These are phyloP conservation scores for Eulemur rufifrons DNA, from an alignment of 2,113 vertebrate genomes.

Conservation along the genomic window DNA sequence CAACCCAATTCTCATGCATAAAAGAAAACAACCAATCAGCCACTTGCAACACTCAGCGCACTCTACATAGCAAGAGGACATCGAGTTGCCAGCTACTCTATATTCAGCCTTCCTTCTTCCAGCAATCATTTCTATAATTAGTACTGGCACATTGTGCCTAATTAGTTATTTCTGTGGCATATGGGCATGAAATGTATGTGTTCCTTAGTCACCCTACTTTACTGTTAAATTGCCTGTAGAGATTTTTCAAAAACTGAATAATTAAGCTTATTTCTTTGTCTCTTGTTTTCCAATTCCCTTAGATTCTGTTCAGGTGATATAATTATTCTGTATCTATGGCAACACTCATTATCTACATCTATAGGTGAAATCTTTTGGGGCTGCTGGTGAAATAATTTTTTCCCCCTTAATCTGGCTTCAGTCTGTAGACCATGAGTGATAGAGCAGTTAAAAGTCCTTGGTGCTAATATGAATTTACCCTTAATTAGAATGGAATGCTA, in stretches of 20 bases:
- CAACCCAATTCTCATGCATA: slow-evolving; percentile 48
- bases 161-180: slow-evolving; percentile 74
- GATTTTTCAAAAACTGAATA: slow-evolving; percentile 68
- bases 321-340: slow-evolving; percentile 64
- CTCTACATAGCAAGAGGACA: slow-evolving; percentile 20
- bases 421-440: neutral
- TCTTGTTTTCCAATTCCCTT: slow-evolving; percentile 64
- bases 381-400: neutral
- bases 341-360: slow-evolving; percentile 51
- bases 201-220: slow-evolving; percentile 61
- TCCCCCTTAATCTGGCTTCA: slow-evolving; percentile 38
- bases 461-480: slow-evolving; percentile 1
- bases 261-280: slow-evolving; percentile 70
- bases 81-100: slow-evolving; percentile 38
- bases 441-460: neutral
- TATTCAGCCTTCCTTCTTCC: slow-evolving; percentile 62
- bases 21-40: slow-evolving; percentile 50
- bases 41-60: slow-evolving; percentile 2
- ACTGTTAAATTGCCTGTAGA: slow-evolving; percentile 67
- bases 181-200: slow-evolving; percentile 67
- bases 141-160: slow-evolving; percentile 32
- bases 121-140: slow-evolving; percentile 70
- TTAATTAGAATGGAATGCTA: neutral
- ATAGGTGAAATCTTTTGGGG: slow-evolving; percentile 57
- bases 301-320: slow-evolving; percentile 66